phyloP scores from a whole-genome alignment of 1,140 invertebrate species.

The Ganaspis sp. region DNA sequence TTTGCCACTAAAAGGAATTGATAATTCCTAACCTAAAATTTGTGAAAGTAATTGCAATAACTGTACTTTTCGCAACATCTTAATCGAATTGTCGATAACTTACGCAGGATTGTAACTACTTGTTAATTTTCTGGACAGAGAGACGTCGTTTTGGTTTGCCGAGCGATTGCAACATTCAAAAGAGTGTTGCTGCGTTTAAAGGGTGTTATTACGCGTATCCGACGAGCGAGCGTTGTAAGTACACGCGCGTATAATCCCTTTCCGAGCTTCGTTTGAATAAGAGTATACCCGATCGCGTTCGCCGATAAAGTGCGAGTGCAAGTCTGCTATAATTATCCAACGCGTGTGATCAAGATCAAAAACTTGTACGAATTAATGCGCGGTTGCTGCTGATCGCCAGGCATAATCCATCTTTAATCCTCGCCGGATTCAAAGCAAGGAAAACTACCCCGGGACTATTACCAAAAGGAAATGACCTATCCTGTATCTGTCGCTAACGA shows the following conservation, averaged over 20 bases:
- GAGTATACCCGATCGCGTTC: neutral
- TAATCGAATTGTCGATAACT: no score
- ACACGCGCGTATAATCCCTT: neutral
- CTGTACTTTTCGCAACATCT: no score
- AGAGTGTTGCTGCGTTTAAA: slow-evolving; percentile 1
- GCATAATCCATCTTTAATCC: neutral
- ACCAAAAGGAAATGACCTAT: neutral
- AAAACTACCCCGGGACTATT: neutral
- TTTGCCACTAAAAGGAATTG: no score
- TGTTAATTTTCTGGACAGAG: no score
- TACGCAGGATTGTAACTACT: no score
- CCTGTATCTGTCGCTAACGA: no score
- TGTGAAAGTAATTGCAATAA: no score
- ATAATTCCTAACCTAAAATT: no score
- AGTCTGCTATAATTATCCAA: slow-evolving; percentile 6
- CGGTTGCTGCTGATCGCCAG: neutral
- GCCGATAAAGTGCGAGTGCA: neutral
- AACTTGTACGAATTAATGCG: neutral
- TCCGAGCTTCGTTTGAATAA: slow-evolving; percentile 1
- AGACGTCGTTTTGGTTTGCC: no score
- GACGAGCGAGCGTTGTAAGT: slow-evolving; percentile 1
- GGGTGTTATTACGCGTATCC: slow-evolving; percentile 12
- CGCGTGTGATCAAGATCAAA: slow-evolving; percentile 12
- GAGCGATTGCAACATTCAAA: neutral
- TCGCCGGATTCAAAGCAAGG: neutral